Evolutionary conservation across 2,113 vertebrate species (phyloP), one percentile per base, ranked within the genome.

Genomic region (Patagioenas fasciata): DNA sequence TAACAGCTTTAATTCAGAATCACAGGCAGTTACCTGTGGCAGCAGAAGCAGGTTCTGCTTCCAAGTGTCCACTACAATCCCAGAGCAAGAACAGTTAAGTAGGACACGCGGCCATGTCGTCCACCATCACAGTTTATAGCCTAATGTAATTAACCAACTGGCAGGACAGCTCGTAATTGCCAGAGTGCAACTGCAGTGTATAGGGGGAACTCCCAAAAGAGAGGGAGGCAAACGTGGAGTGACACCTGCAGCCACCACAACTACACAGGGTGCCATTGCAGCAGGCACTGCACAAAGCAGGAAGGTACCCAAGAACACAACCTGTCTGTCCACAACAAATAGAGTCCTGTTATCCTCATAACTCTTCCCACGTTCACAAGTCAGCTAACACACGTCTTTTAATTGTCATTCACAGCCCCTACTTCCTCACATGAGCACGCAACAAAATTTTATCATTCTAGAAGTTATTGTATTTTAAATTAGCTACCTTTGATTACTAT

Each of bases 31-130:
- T 69, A 84, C 51, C 53, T 40, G 66, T 65, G 89, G 85, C 93
- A 75, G 53, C 1, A 95, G 48, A 64, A 88, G 70, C 48, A 89
- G 29, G n/a, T 67, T 89, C 73, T 94, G 60, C 56, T 92, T 94
- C 91, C 89, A 89, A 87, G 69, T 18, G 51, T 60, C 61, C 70
- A 21, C 70, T 73, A 88, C 87, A 67, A 75, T 34, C 73, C 73
- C 73, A 51, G 2, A 61, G 70, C 69, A 81, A 87, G 81, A 77
- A 79, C 89, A 75, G 65, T 70, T 89, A 94, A 95, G 92, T 56
- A 89, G 81, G 93, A 81, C 6, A 1, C 2, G 2, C 16, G 72
- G 61, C 57, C 70, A 15, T 9, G 24, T 34, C 70, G 60, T 51
- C 51, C 34, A 42, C 60, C 25, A 32, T 38, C 65, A 34, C 15